Base-by-base conservation (phyloP, 2,797 vertebrate genomes). In the Tragelaphus eurycerus region DNA sequence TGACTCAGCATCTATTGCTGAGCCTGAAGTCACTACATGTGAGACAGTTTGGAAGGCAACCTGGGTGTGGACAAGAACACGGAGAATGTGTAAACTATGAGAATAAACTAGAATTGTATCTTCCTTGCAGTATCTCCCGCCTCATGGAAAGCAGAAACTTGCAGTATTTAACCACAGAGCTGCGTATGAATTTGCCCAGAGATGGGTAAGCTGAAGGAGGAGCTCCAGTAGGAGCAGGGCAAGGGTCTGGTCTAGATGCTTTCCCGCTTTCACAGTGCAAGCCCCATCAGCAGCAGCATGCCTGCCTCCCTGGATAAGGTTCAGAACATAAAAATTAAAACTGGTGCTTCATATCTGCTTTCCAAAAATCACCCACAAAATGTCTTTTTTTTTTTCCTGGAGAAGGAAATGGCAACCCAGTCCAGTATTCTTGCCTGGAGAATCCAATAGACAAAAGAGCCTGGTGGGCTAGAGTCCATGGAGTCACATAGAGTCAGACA, bases 51-150 rank as follows among this genome's bases (percentile, higher is more conserved):
- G 29, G 15, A 67, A 78, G 23, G 50, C 38, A 62, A 62, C 16
- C 6, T 55, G 8, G 15, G 6, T 52, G 1, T 50, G 3, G 27
- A 79, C 21, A 86, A 67, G 46, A 93, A 54, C 43, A 46, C 48
- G n/a, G 15, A 34, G 6, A 93, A 76, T 43, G 2, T 25, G 4
- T 21, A 50, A 95, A 21, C 16, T n/a, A 6, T 0, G 0, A 48
- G 50, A 19, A 81, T 57, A 12, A 34, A 46, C 23, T n/a, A 12
- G n/a, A 46, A 57, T 4, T 10, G 11, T 4, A 2, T 17, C 13
- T 27, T 11, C 57, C 38, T 57, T n/a, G 23, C 7, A 9, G 34
- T 43, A 86, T 19, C 23, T 46, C 48, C 8, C 43, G 7, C 60
- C 67, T 90, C 48, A 13, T 6, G 12, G 29, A 15, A 59, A 54